Evolutionary conservation across 2,888 invertebrate genomes (phyloP).

Genomic region (Palloptera scutellata): DNA sequence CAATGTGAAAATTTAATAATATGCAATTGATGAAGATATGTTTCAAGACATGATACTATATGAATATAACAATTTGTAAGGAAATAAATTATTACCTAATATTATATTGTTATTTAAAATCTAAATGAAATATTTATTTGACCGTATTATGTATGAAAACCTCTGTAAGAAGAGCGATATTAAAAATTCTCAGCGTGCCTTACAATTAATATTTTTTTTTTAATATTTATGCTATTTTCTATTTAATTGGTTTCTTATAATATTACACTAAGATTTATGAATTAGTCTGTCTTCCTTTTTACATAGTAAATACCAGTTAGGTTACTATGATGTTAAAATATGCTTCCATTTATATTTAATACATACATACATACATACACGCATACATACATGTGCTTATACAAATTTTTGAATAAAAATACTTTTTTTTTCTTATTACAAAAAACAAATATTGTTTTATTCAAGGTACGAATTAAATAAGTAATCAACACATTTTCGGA

Average conservation of each 20-base stretch:
- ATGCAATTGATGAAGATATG: conserved; percentile 21
- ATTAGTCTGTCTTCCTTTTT: conserved; percentile 27
- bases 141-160: conserved; percentile 26
- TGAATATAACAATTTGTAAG: conserved; percentile 27
- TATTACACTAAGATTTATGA: conserved; percentile 16
- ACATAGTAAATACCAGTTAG: conserved; percentile 39
- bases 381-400: conserved; percentile 39
- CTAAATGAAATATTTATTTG: conserved; percentile 34
- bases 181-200: conserved; percentile 41
- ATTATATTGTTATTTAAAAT: conserved; percentile 22
- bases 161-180: conserved; percentile 29
- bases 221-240: conserved; percentile 26
- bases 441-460: conserved; percentile 1
- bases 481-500: background rate
- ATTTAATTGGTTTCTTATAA: conserved; percentile 36
- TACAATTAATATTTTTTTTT: conserved; percentile 31
- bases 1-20: conserved; percentile 28
- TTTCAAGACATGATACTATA: conserved; percentile 11
- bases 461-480: background rate
- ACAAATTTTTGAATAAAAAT: conserved; percentile 38
- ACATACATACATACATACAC: conserved; percentile 33
- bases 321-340: conserved; percentile 41
- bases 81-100: conserved; percentile 25
- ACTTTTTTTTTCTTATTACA: conserved; percentile 24
- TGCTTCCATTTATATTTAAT: conserved; percentile 44